Evolutionary conservation across 2,797 vertebrate genomes (phyloP), one percentile per base, ranked within the genome.

Genomic region (Antennarius maculatus): DNA sequence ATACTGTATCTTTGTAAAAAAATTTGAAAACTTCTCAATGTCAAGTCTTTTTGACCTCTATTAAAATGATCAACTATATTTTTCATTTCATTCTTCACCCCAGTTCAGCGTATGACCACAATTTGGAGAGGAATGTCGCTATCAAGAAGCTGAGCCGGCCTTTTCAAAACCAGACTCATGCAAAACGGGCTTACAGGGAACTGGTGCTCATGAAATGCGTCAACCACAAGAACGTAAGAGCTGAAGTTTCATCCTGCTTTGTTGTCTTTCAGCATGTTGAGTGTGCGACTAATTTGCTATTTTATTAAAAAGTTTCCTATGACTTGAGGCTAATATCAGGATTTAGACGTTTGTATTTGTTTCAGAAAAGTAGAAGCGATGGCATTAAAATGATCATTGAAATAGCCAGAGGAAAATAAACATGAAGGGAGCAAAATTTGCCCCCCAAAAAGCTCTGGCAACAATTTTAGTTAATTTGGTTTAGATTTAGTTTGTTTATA

Each of bases 121-220:
- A 96, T 91, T 91, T 97, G 55, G 97, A 99, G 90, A 93, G 96
- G 88, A 98, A 98, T 64, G 97, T 99, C 61, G 97, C 97, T 50
- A 99, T 99, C 88, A 99, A 99, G 93, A 99, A 99, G 86, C 92
- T 99, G 71, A 99, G 97, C 83, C 95, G 97, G 56, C 97, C 97
- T 1, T 99, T 99, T 91, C 97, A 99, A 92, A 99, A 99, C 85
- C 97, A 99, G 70, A 99, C 97, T 7, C 97, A 99, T 0, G 97
- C 97, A 11, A 99, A 99, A 79, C 92, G 97, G 76, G 97, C 97
- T 78, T 99, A 99, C 90, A 94, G 97, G 88, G 97, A 99, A 66
- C 94, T 99, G 89, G 97, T 99, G 80, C 97, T 99, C 71, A 99
- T 99, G 97, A 99, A 99, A 83, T 99, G 97, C 13, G 97, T 99